Conservation (phyloP, 2,888 invertebrate genomes). For the Drosophila anceps region DNA sequence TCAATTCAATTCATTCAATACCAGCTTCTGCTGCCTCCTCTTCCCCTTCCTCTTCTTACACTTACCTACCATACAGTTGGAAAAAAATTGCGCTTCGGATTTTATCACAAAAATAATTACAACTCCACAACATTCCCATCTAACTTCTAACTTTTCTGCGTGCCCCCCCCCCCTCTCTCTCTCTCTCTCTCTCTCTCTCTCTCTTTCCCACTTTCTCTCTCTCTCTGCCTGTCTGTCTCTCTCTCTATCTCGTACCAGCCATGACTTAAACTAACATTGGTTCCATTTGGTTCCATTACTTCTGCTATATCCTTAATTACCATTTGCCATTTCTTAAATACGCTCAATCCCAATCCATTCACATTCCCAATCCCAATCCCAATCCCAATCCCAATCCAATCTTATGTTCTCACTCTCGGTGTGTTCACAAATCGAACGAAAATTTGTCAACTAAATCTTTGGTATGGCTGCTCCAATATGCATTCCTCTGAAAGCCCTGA, state of each 20-base stretch:
- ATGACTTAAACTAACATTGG: conserved; percentile 62
- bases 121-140: conserved; percentile 50
- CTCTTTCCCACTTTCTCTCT: conserved; percentile 3
- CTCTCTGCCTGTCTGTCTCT: conserved; percentile 8
- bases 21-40: conserved; percentile 8
- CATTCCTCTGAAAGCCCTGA: conserved; percentile 8
- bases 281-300: conserved; percentile 69
- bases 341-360: conserved; percentile 24
- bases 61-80: conserved; percentile 71
- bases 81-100: conserved; percentile 80
- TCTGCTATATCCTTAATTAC: conserved; percentile 36
- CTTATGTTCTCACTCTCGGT: conserved; percentile 41
- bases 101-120: conserved; percentile 81
- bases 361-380: neutral
- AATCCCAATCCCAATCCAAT: conserved; percentile 4
- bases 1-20: conserved; percentile 5
- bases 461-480: neutral
- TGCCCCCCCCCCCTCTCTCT: neutral
- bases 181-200: conserved; percentile 4
- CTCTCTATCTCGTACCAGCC: conserved; percentile 5
- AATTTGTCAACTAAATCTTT: conserved; percentile 10
- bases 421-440: conserved; percentile 45
- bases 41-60: conserved; percentile 22
- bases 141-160: conserved; percentile 14
- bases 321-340: conserved; percentile 11